Percentiles rank a stretch among this genome's conserved stretches.
These are phyloP conservation scores for Halcyon chelicuti DNA, from an alignment of 2,797 vertebrate species.

Conservation along the genomic window DNA sequence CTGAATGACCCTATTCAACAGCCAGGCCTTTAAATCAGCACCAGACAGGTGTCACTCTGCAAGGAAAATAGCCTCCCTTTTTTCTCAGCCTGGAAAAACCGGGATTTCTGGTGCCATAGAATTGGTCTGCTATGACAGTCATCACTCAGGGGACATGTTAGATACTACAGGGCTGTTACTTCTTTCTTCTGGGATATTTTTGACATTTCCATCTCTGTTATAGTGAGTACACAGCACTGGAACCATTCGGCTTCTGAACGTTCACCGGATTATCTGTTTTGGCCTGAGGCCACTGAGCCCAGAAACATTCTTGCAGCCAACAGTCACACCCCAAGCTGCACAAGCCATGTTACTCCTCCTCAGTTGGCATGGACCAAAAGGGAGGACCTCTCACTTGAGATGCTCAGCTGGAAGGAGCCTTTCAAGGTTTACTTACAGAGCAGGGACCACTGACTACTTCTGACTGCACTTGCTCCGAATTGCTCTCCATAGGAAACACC, in stretches of 20 bases:
- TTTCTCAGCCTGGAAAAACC: not conserved
- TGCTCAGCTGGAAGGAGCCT: not conserved
- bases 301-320: not conserved
- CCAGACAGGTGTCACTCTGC: not conserved
- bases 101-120: not conserved
- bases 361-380: not conserved
- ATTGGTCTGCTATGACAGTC: not conserved
- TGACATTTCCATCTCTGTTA: not conserved
- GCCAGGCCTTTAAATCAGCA: conserved; percentile 52
- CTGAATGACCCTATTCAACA: not conserved
- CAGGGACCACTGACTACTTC: not conserved
- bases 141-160: not conserved
- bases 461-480: not conserved
- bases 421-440: not conserved
- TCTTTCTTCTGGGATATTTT: not conserved
- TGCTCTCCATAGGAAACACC: not conserved
- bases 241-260: not conserved
- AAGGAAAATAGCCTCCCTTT: not conserved
- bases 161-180: not conserved
- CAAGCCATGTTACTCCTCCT: not conserved
- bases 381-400: not conserved
- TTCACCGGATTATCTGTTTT: not conserved
- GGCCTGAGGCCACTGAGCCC: rapidly evolving
- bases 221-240: not conserved
- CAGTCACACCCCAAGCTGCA: not conserved